Percentiles rank a stretch among this genome's conserved stretches.
phyloP scores from a whole-genome alignment of 1,140 invertebrate genomes.

The Brachionus paranguensis region DNA sequence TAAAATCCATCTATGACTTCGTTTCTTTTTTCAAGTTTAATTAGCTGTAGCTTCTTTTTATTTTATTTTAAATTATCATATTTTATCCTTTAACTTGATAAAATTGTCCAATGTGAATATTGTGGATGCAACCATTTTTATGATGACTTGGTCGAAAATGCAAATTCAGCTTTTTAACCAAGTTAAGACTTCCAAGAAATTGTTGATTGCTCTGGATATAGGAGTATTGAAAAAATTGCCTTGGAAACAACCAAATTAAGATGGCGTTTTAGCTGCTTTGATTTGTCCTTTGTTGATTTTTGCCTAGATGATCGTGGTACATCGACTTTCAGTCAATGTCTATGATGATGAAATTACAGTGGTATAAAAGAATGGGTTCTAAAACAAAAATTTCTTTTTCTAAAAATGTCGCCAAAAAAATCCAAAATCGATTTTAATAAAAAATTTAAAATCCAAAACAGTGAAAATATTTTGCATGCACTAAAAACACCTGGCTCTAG shows the following conservation, averaged over 20 bases:
- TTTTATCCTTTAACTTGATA: too few species aligned
- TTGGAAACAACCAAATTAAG: not conserved
- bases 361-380: not conserved
- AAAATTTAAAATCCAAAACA: not conserved
- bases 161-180: not conserved
- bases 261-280: not conserved
- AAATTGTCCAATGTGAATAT: too few species aligned
- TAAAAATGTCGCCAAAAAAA: slow-evolving; percentile 27
- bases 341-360: not conserved
- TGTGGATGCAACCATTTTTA: not conserved
- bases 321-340: not conserved
- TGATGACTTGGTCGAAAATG: not conserved
- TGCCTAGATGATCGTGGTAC: not conserved
- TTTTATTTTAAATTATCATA: too few species aligned
- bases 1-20: too few species aligned
- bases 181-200: not conserved
- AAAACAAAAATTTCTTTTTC: not conserved
- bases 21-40: too few species aligned
- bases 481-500: not conserved
- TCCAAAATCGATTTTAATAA: slow-evolving; percentile 6
- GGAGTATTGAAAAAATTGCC: not conserved
- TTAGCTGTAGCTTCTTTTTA: too few species aligned
- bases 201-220: not conserved
- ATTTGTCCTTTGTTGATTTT: not conserved
- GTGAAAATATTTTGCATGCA: slow-evolving; percentile 14